These are phyloP conservation scores for Microtus ochrogaster DNA, from an alignment of 2,113 vertebrate species.

Conservation along the genomic window DNA sequence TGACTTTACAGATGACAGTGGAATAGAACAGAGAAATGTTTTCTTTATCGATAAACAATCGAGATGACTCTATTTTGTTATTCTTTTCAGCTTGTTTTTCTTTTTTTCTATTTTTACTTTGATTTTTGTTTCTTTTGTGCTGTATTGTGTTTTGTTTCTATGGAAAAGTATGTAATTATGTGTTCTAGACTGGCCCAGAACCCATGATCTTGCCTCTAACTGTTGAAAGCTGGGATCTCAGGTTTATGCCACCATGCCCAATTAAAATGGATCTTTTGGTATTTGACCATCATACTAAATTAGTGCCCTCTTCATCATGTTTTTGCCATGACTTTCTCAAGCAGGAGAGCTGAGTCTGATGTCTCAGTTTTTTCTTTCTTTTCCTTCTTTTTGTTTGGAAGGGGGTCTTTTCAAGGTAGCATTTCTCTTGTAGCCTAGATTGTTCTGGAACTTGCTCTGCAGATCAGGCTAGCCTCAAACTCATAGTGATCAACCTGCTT, in stretches of 20 bases:
- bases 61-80: not conserved
- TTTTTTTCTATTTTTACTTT: not conserved
- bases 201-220: not conserved
- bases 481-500: no score
- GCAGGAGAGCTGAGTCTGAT: not conserved
- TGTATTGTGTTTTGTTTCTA: not conserved
- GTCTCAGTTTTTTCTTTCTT: not conserved
- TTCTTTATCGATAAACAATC: not conserved
- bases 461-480: no score
- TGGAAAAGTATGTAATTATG: not conserved
- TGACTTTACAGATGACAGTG: not conserved
- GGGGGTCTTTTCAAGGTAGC: no score
- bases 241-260: not conserved
- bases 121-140: not conserved
- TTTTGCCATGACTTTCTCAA: slow-evolving; percentile 1
- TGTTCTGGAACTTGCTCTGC: no score
- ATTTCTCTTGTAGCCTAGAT: no score
- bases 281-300: not conserved
- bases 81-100: not conserved
- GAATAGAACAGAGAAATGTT: not conserved
- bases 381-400: no score
- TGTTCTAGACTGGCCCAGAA: not conserved
- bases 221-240: not conserved
- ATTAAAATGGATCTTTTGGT: not conserved
- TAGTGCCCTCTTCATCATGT: not conserved